phyloP scores from a whole-genome alignment of 2,888 invertebrate genomes.

The Neoaliturus tenellus region DNA sequence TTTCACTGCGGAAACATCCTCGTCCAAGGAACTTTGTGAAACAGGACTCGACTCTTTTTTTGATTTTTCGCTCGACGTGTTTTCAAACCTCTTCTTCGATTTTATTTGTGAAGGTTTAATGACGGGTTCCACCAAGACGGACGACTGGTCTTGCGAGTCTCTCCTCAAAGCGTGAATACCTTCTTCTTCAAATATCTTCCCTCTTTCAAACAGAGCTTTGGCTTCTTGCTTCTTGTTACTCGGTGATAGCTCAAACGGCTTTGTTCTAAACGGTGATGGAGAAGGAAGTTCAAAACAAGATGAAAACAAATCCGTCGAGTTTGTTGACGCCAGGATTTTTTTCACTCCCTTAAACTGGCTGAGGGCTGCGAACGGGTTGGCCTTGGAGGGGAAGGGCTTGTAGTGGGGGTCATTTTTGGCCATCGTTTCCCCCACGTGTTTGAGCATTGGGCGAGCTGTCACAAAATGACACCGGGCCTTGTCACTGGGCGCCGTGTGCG shows the following conservation, averaged over 20 bases:
- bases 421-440: conserved; percentile 88
- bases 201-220: conserved; percentile 48
- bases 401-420: conserved; percentile 90
- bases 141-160: conserved; percentile 36
- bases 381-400: conserved; percentile 78
- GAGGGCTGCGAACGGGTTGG: conserved; percentile 85
- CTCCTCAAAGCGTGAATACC: not conserved
- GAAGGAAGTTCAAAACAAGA: conserved; percentile 87
- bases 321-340: conserved; percentile 80
- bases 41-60: conserved; percentile 37
- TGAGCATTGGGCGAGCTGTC: conserved; percentile 75
- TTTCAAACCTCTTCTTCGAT: conserved; percentile 44
- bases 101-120: conserved; percentile 65
- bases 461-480: conserved; percentile 82
- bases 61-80: conserved; percentile 46
- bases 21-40: conserved; percentile 45
- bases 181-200: conserved; percentile 52
- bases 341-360: conserved; percentile 87
- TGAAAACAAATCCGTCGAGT: conserved; percentile 79
- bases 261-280: conserved; percentile 73
- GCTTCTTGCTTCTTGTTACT: conserved; percentile 19
- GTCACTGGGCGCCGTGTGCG: conserved; percentile 82
- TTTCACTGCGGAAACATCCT: conserved; percentile 28
- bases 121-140: conserved; percentile 66
- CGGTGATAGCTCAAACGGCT: conserved; percentile 60